A percentile compares a stretch with the other conserved stretches of the same genome.
Conservation (phyloP, 2,888 invertebrate genomes). For the Trissolcus japonicus region DNA sequence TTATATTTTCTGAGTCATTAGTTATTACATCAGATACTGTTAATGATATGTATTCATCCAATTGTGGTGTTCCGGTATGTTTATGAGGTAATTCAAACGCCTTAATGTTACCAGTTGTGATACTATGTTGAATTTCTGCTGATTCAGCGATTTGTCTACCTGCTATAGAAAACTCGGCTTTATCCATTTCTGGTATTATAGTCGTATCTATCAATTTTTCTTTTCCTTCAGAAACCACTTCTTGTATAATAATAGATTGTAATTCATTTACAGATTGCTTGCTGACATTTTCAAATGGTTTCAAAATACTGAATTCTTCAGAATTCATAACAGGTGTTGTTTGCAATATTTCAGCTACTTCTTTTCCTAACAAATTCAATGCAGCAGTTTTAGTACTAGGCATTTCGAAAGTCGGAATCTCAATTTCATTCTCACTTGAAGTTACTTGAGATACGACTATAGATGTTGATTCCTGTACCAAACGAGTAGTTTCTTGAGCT, state of each 20-base stretch:
- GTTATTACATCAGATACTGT: constrained; percentile 61
- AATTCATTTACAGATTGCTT: constrained; percentile 61
- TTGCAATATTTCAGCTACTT: constrained; percentile 62
- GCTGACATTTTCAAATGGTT: constrained; percentile 58
- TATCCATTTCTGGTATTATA: too few species aligned
- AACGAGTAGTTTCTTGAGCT: constrained; percentile 59
- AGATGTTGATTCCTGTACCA: constrained; percentile 53
- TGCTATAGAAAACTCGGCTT: constrained; percentile 60
- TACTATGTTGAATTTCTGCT: constrained; percentile 68
- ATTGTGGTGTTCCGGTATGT: constrained; percentile 59
- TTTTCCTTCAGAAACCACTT: constrained; percentile 58
- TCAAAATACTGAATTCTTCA: constrained; percentile 57
- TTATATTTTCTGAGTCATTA: constrained; percentile 61
- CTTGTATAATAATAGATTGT: constrained; percentile 62
- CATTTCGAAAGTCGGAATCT: constrained; percentile 54
- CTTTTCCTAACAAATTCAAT: constrained; percentile 49
- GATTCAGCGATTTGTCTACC: constrained; percentile 75
- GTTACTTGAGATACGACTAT: constrained; percentile 59
- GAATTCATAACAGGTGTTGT: constrained; percentile 63
- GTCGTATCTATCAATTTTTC: too few species aligned
- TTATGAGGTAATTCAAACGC: constrained; percentile 59
- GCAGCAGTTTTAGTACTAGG: constrained; percentile 59
- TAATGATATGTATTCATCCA: constrained; percentile 62
- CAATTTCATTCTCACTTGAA: constrained; percentile 53
- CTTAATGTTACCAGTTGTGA: constrained; percentile 66